Evolutionary conservation across 2,888 invertebrate genomes (phyloP), one percentile per base, ranked within the genome.

Genomic region (Drosophila atripex): DNA sequence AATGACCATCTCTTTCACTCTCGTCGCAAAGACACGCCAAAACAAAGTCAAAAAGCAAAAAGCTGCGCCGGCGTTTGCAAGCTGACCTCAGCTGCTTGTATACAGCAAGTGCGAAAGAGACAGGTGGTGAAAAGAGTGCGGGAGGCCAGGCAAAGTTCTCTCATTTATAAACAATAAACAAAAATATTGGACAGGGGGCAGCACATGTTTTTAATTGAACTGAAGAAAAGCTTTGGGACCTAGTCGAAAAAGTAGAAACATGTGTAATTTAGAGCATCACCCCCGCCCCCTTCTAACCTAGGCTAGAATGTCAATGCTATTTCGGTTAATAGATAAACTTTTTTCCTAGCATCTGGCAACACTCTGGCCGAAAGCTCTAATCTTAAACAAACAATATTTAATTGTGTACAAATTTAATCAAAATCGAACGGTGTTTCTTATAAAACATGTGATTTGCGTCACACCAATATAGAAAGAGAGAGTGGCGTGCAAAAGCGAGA

Each of bases 101-200:
- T 28, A 39, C 28, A 35, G 6, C 45, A 8, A 68, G 58, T 25
- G 68, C 50, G 25, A 50, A 43, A 11, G 49, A 25, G 66, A 51
- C 11, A 23, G 61, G 43, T n/a, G 12, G 28, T 14, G 0, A 30
- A 9, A 9, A 16, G 14, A 12, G 49, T 28, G 55, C 25, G 64
- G 30, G 56, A 23, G 41, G 18, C 18, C 18, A 18, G 18, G 18
- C n/a, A 35, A 68, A 69, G 59, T 52, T 71, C 80, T 76, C 80
- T 80, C 85, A 86, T 76, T 86, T 86, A 86, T 88, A 86, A 86
- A 86, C 85, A 86, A 88, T 84, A 86, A 82, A 86, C 85, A 86
- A 86, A 77, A 83, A 79, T 80, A 85, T 77, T 78, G 74, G 51
- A 74, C 39, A 43, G 54, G 32, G 49, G 41, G 53, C 54, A 59